Conservation (phyloP, 2,888 invertebrate species). For the Mycogona germanica region DNA sequence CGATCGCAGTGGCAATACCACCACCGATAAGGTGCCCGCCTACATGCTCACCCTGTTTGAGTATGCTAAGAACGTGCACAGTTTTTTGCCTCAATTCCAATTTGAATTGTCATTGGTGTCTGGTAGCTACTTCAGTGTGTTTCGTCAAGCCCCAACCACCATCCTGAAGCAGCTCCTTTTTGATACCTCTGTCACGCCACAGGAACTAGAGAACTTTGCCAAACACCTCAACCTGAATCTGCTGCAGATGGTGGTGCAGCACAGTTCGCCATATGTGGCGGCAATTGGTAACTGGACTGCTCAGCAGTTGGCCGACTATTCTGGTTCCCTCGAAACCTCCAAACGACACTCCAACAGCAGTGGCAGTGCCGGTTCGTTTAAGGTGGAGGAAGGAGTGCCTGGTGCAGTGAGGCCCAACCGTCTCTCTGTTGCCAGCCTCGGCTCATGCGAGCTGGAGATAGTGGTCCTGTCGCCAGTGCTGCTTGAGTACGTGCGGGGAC, state of each 20-base stretch:
- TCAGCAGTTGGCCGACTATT: too few species aligned
- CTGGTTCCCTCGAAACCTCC: neutral
- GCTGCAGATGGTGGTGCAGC: constrained; percentile 2
- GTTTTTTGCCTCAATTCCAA: constrained; percentile 3
- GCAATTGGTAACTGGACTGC: neutral
- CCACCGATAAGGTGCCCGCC: neutral
- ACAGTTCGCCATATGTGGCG: constrained; percentile 4
- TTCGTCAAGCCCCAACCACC: constrained; percentile 2
- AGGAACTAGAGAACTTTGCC: constrained; percentile 6
- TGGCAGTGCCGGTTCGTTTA: neutral
- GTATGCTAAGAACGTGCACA: constrained; percentile 2
- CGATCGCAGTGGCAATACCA: too few species aligned
- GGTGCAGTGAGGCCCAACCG: too few species aligned
- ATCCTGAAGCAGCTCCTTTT: constrained; percentile 4
- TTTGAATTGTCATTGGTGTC: neutral
- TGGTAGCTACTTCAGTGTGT: constrained; percentile 8
- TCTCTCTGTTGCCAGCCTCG: too few species aligned
- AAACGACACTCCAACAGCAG: neutral
- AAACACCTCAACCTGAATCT: constrained; percentile 2
- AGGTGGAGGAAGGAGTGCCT: neutral
- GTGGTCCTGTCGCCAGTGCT: too few species aligned
- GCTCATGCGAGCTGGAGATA: too few species aligned
- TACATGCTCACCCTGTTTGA: constrained; percentile 7
- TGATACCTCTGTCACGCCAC: neutral
- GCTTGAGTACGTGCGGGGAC: constrained; percentile 6